Evolutionary conservation across 2,113 vertebrate genomes (phyloP).

Genomic region (Oryzias javanicus): DNA sequence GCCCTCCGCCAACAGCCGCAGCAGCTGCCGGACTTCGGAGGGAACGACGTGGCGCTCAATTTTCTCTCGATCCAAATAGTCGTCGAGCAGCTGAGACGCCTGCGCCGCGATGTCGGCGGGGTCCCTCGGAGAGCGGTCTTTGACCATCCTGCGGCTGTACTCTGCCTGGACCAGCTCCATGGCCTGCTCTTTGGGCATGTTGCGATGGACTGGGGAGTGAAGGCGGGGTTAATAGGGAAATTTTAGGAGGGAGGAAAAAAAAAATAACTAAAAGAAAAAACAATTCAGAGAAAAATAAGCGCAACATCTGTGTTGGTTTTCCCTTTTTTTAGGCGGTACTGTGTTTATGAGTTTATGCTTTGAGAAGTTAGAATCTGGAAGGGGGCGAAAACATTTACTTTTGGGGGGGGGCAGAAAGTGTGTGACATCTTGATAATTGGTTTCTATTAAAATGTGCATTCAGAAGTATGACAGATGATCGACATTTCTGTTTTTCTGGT

Average conservation of each 20-base stretch:
- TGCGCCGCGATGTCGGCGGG: conserved; percentile 65
- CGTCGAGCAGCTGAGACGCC: conserved; percentile 76
- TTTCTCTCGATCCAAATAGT: conserved; percentile 71
- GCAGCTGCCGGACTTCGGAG: conserved; percentile 63
- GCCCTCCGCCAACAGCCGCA: conserved; percentile 74
- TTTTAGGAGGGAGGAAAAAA: conserved; percentile 11
- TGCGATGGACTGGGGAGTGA: conserved; percentile 70
- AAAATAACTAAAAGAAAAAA: background rate
- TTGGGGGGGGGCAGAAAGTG: too few relatives aligned
- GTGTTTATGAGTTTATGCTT: background rate
- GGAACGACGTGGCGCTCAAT: conserved; percentile 69
- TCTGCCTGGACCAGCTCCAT: conserved; percentile 72
- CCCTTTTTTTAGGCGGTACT: background rate
- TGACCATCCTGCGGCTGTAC: conserved; percentile 64
- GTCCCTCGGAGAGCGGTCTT: conserved; percentile 65
- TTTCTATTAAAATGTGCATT: too few relatives aligned
- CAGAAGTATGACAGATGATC: too few relatives aligned
- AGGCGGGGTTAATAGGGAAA: conserved; percentile 30
- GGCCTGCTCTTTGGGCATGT: conserved; percentile 81
- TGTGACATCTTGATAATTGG: too few relatives aligned
- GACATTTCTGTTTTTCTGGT: too few relatives aligned
- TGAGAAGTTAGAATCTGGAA: background rate
- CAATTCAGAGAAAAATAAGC: background rate
- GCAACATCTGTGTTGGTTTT: background rate
- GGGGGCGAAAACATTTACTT: background rate